Base-by-base conservation (phyloP, 2,113 vertebrate species). In the Oplegnathus fasciatus region DNA sequence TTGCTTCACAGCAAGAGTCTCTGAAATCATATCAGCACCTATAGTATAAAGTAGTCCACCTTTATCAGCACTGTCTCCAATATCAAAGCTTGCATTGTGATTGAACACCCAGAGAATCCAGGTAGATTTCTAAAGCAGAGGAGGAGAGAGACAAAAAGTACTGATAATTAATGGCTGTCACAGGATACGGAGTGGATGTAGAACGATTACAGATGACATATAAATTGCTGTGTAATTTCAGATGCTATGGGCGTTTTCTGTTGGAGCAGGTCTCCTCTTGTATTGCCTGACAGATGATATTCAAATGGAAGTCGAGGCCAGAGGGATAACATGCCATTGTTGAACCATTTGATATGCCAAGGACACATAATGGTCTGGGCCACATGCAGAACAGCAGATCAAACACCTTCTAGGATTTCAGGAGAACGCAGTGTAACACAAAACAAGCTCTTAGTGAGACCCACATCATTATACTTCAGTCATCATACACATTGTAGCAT, bases 201-300 rank as follows among this genome's bases (percentile, higher is more conserved):
- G 86, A 87, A 90, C 84, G 70, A 93, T 95, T 92, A 94, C 90
- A 87, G 93, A 93, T 95, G 95, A 96, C 94, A 95, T 87, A 91
- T 92, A 95, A 96, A 96, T 96, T 96, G 93, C 95, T 88, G 91
- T 95, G 95, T 95, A 95, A 96, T 96, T 96, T 95, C 90, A 95
- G 93, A 93, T 75, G 90, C 86, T 88, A 68, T 34, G 81, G 88
- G 92, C 90, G 58, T 90, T 88, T 87, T 92, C 82, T 83, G 85
- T 90, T 74, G 83, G 87, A 93, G 92, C 94, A 94, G 90, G 94
- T 94, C 94, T 92, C 87, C 89, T 94, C 93, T 93, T 95, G 92
- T 91, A 78, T 79, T 67, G 89, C 80, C 86, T 91, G 91, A 93
- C 87, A 92, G 91, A 94, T 83, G 87, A 92, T 92, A 94, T 94